These are phyloP conservation scores for Sylvilagus floridanus DNA, from an alignment of 2,797 vertebrate genomes.

Conservation along the genomic window DNA sequence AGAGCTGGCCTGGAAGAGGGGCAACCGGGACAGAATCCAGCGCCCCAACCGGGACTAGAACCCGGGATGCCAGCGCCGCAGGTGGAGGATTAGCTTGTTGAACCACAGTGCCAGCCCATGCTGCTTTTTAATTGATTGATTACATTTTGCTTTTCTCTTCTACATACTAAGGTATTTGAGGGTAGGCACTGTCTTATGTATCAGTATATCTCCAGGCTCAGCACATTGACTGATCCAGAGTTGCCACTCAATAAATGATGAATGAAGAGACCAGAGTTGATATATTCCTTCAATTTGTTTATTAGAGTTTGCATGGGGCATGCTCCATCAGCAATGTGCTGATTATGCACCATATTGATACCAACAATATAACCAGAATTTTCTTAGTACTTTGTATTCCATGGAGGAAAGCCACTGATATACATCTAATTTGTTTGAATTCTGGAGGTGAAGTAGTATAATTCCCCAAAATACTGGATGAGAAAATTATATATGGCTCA, in stretches of 20 bases:
- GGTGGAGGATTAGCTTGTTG: too few relatives aligned
- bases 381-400: conserved; percentile 40
- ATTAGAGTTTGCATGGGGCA: not conserved
- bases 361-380: conserved; percentile 34
- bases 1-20: too few relatives aligned
- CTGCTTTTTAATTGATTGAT: conserved; percentile 54
- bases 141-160: conserved; percentile 38
- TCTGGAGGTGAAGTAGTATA: conserved; percentile 59
- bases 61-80: too few relatives aligned
- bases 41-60: too few relatives aligned
- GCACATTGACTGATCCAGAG: conserved; percentile 8
- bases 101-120: not conserved
- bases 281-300: conserved; percentile 47
- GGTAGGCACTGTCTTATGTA: not conserved
- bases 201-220: not conserved
- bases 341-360: not conserved
- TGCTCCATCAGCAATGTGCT: not conserved
- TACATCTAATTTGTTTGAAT: conserved; percentile 57
- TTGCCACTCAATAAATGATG: not conserved
- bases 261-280: conserved; percentile 22
- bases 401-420: conserved; percentile 34
- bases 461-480: conserved; percentile 62
- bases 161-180: not conserved
- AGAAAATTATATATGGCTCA: conserved; percentile 61
- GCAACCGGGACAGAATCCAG: too few relatives aligned